phyloP scores from a whole-genome alignment of 2,888 invertebrate genomes.

The Trilocha varians region DNA sequence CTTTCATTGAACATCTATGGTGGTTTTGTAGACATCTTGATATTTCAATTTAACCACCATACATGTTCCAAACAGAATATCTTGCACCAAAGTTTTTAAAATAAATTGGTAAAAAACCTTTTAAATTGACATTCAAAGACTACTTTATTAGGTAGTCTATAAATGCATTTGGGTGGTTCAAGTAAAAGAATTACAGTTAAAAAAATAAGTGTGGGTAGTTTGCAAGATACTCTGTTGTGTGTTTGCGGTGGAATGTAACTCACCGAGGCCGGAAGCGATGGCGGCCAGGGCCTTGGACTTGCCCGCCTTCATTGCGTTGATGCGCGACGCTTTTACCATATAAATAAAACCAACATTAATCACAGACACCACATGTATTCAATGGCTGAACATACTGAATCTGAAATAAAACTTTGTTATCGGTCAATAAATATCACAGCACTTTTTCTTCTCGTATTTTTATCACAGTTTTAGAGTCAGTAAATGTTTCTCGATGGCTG shows the following conservation, averaged over 20 bases:
- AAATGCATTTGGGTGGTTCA: no score
- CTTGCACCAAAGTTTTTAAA: conserved; percentile 26
- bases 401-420: conserved; percentile 71
- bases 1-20: conserved; percentile 35
- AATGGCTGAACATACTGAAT: conserved; percentile 46
- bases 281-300: conserved; percentile 92
- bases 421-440: conserved; percentile 25
- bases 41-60: conserved; percentile 33
- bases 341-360: conserved; percentile 75
- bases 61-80: conserved; percentile 37
- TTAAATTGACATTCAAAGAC: no score
- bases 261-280: conserved; percentile 92
- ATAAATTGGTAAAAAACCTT: background rate
- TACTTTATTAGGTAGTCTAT: no score
- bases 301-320: conserved; percentile 79
- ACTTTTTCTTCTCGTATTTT: conserved; percentile 27
- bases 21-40: conserved; percentile 24
- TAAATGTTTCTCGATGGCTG: conserved; percentile 46
- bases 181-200: no score
- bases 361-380: conserved; percentile 58
- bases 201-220: conserved; percentile 6
- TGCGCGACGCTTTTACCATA: conserved; percentile 79
- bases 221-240: conserved; percentile 17
- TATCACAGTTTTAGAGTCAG: conserved; percentile 43
- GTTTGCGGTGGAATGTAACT: conserved; percentile 66